Percentiles rank a stretch among this genome's conserved stretches.
Conservation (phyloP, 1,140 invertebrate species). For the Drosophila aff. region DNA sequence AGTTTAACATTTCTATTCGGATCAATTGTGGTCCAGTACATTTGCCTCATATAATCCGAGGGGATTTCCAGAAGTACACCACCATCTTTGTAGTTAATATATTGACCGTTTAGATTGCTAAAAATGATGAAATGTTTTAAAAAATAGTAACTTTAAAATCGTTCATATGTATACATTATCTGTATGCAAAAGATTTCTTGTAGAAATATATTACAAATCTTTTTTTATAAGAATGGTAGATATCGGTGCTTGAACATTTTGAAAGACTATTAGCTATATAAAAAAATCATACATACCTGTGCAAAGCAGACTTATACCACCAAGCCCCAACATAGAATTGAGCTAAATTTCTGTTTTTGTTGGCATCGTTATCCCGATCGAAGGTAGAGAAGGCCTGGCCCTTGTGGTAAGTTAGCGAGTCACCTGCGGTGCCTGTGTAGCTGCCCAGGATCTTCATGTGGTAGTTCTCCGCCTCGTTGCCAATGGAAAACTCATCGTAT, state of each 20-base stretch:
- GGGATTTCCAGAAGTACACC: neutral
- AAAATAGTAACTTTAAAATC: too few relatives aligned
- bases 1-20: neutral
- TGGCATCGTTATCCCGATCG: slow-evolving; percentile 35
- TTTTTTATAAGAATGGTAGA: too few relatives aligned
- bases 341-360: slow-evolving; percentile 8
- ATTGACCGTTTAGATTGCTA: slow-evolving; percentile 32
- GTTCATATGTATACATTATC: too few relatives aligned
- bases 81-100: neutral
- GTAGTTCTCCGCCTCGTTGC: slow-evolving; percentile 23
- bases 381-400: slow-evolving; percentile 30
- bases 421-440: slow-evolving; percentile 35
- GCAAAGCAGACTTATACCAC: slow-evolving; percentile 18
- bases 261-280: neutral
- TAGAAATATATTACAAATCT: too few relatives aligned
- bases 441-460: slow-evolving; percentile 19
- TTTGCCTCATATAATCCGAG: neutral
- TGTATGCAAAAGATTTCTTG: too few relatives aligned
- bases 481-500: slow-evolving; percentile 41
- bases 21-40: neutral
- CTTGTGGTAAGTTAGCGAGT: slow-evolving; percentile 26
- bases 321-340: slow-evolving; percentile 27
- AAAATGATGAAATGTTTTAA: neutral
- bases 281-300: slow-evolving; percentile 5
- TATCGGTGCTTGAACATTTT: too few relatives aligned